Conservation (phyloP, 2,113 vertebrate species). For the Siniperca chuatsi region DNA sequence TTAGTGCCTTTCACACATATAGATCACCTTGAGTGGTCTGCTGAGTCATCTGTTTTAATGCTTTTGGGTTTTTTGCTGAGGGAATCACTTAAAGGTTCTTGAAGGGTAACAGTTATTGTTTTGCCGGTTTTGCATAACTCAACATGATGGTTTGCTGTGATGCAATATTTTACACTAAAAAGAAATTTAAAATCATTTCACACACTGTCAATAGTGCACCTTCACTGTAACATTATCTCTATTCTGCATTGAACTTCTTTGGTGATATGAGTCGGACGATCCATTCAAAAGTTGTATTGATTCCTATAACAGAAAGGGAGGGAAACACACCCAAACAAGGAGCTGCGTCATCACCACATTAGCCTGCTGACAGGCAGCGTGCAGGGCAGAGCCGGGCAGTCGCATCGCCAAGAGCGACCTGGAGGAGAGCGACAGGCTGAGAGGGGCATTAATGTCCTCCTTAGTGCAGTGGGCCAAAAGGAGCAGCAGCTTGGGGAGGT, state of each 20-base stretch:
- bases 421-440: slow-evolving; percentile 70
- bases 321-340: slow-evolving; percentile 89
- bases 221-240: neutral
- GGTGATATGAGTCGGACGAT: neutral
- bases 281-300: neutral
- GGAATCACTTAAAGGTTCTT: slow-evolving; percentile 11
- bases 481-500: slow-evolving; percentile 89
- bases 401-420: slow-evolving; percentile 79
- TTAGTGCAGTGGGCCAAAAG: slow-evolving; percentile 91
- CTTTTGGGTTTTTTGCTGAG: slow-evolving; percentile 40
- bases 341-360: slow-evolving; percentile 95
- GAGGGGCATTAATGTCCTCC: slow-evolving; percentile 88
- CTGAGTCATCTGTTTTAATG: slow-evolving; percentile 44
- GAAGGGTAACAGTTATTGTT: slow-evolving; percentile 18
- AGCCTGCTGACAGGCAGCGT: slow-evolving; percentile 89
- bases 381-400: slow-evolving; percentile 88
- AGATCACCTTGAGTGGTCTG: slow-evolving; percentile 42
- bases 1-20: slow-evolving; percentile 34
- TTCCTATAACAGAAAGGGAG: neutral
- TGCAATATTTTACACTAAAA: neutral
- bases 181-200: slow-evolving; percentile 11
- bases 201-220: neutral
- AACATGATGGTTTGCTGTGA: slow-evolving; percentile 1
- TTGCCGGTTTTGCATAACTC: slow-evolving; percentile 29
- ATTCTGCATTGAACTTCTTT: neutral